These are phyloP conservation scores for Bufo bufo DNA, from an alignment of 2,113 vertebrate species.

Conservation along the genomic window DNA sequence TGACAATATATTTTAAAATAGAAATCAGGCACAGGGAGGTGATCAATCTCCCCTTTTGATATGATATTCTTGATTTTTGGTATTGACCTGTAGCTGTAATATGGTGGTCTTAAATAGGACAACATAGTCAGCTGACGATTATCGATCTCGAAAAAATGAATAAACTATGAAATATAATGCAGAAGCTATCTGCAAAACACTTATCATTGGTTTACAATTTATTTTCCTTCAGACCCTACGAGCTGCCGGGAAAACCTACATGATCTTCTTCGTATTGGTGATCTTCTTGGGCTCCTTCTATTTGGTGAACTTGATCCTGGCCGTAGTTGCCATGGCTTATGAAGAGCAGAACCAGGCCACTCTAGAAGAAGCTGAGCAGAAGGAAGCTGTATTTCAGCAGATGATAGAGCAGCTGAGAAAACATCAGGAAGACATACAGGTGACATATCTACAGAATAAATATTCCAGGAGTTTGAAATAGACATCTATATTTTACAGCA, in stretches of 20 bases:
- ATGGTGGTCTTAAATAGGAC: too few species aligned
- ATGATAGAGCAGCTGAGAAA: slow-evolving; percentile 90
- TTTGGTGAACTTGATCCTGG: slow-evolving; percentile 90
- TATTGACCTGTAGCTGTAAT: too few species aligned
- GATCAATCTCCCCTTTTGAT: too few species aligned
- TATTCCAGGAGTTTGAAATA: neutral
- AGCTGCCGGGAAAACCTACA: slow-evolving; percentile 92
- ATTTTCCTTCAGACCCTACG: slow-evolving; percentile 81
- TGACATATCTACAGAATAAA: slow-evolving; percentile 59
- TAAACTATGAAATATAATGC: neutral
- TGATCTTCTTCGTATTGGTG: slow-evolving; percentile 95
- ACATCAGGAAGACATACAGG: slow-evolving; percentile 92
- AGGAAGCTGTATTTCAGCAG: slow-evolving; percentile 90
- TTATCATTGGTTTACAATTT: neutral
- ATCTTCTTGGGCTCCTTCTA: slow-evolving; percentile 97
- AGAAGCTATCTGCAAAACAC: neutral
- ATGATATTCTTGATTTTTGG: too few species aligned
- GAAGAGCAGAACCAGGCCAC: slow-evolving; percentile 93
- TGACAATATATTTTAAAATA: too few species aligned
- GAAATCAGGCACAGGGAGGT: too few species aligned
- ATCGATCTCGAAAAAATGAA: neutral
- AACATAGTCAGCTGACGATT: neutral
- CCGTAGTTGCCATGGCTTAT: slow-evolving; percentile 95
- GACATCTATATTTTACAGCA: neutral
- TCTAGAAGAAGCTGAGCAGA: slow-evolving; percentile 86